Base-by-base conservation (phyloP, 1,140 invertebrate genomes). In the Cyphomyrmex costatus region DNA sequence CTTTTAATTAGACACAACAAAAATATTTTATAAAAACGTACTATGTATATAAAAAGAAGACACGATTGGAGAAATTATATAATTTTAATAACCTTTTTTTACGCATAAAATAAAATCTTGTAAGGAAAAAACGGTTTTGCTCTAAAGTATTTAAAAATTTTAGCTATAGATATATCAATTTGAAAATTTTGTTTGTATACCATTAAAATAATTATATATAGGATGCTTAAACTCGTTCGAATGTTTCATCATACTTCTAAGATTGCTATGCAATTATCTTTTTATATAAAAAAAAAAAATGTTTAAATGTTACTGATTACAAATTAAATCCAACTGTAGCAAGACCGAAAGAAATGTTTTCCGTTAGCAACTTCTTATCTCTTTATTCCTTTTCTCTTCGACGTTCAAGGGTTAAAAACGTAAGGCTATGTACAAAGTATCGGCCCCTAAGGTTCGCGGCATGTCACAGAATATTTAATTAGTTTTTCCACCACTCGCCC, bases 391-490 rank as follows among this genome's bases (percentile, higher is more conserved):
- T 76, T 74, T 78, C 86, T 85, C 63, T 82, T 86, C 58, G 63
- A 14, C 87, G 86, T 85, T 87, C 86, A 88, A 91, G 82, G 87
- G 80, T 89, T 66, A 63, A 88, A 77, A 79, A 79, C 16, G 78
- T 86, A 87, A 88, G 84, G 49, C 24, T 49, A 84, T 19, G 53
- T 46, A 60, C 79, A 80, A 68, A 71, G 74, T 76, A 86, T 86
- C 76, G 83, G 66, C 21, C 46, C 85, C 51, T 66, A 58, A 68
- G 66, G 58, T 58, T 61, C 68, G 51, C 56, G 76, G 63, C 68
- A 36, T 78, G 84, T 56, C 83, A 71, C 61, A 80, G 94, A 95
- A 95, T 95, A 95, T 95, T 95, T 95, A 95, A 95, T 95, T 95
- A 95, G 94, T 95, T 95, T 95, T 95, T 95, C 93, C 92, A 93